Evolutionary conservation across 1,140 invertebrate genomes (phyloP).

Genomic region (Drosophila pectinifera): DNA sequence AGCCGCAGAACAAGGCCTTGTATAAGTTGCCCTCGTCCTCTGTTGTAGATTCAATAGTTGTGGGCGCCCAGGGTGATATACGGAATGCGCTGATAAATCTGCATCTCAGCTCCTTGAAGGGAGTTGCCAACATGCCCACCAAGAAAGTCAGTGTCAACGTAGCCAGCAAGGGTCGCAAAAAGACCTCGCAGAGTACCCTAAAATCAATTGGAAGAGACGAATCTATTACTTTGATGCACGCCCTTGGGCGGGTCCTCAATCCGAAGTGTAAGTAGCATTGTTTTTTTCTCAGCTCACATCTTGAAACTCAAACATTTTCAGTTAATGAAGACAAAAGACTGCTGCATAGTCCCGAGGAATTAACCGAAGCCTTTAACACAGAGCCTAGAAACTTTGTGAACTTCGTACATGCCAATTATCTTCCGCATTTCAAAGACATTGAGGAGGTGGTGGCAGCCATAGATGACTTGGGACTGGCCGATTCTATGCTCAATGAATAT

Average conservation of each 20-base stretch:
- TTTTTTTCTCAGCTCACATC: neutral
- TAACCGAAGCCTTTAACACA: conserved; percentile 88
- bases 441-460: conserved; percentile 86
- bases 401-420: conserved; percentile 91
- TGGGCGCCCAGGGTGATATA: conserved; percentile 89
- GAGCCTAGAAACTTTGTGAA: conserved; percentile 88
- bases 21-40: conserved; percentile 87
- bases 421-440: conserved; percentile 88
- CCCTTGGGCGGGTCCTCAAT: conserved; percentile 90
- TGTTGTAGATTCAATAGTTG: conserved; percentile 88
- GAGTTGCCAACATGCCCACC: conserved; percentile 82
- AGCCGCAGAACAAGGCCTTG: conserved; percentile 73
- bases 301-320: conserved; percentile 1
- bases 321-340: conserved; percentile 84
- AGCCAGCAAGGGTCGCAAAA: conserved; percentile 55
- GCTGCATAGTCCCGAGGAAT: conserved; percentile 87
- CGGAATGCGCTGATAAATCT: conserved; percentile 90
- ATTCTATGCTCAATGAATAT: conserved; percentile 89
- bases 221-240: conserved; percentile 89
- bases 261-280: conserved; percentile 87
- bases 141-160: conserved; percentile 40
- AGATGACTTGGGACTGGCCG: conserved; percentile 87
- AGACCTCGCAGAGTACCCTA: conserved; percentile 75
- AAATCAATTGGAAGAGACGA: conserved; percentile 88
- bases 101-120: conserved; percentile 89